Base-by-base conservation (phyloP, 35 echinoderm and acorn worm genomes). In the Lytechinus variegatus region DNA sequence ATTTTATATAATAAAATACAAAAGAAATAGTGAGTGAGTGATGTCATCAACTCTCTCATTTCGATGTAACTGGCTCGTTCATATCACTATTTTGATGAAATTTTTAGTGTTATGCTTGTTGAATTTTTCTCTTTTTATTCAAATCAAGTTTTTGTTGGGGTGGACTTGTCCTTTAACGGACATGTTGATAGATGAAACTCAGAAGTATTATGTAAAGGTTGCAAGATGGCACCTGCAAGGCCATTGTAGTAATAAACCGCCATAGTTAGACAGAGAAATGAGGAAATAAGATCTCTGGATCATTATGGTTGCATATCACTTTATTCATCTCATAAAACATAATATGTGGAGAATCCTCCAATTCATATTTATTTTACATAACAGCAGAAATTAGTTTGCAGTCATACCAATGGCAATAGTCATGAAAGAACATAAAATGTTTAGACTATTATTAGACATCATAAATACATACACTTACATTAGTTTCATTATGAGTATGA, bases 311-410 rank as follows among this genome's bases (percentile, higher is more conserved):
- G 66, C 66, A 79, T 79, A 79, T 79, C 66, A 79, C 19, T 79
- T 79, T 79, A 79, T 79, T 79, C 66, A 79, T 14, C 16, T 79
- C 66, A 79, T 79, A 79, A 79, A 79, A 79, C 66, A 79, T 79
- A 44, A 79, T 24, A 24, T 14, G n/a, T 19, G 1, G 66, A 79
- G 16, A 79, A 79, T 24, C 19, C 21, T 24, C 66, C 8, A 24
- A 79, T 58, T 58, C 56, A 79, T 79, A 79, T 71, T 24, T n/a
- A 79, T 6, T 19, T 79, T 79, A 79, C 3, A 79, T 7, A 24
- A 79, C n/a, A 79, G 16, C 19, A 79, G 66, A 79, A 16, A 79
- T 24, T 79, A 24, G 33, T 44, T n/a, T 79, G 16, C 66, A 60
- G 57, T 60, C 33, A 44, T 2, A 58, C 9, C 66, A 79, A 21